Base-by-base conservation (phyloP, 2,797 vertebrate species). In the Phataginus tricuspis region DNA sequence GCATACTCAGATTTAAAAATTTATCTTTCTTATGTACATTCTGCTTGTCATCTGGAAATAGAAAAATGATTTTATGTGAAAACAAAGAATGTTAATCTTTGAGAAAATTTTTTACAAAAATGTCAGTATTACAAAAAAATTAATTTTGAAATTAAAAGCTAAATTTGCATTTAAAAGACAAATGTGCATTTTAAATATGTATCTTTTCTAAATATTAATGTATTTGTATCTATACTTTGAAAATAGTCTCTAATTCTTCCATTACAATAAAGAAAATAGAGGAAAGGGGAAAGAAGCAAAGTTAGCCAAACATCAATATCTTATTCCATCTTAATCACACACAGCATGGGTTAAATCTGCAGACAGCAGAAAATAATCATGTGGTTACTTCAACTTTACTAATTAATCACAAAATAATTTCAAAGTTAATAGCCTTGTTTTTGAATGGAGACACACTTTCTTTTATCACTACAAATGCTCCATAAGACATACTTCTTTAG, bases 1-100 rank as follows among this genome's bases (percentile, higher is more conserved):
- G 98, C 98, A 99, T 98, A 78, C 98, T 98, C 0, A 98, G 94
- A 37, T 68, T 95, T 49, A 0, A 69, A 96, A 85, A 87, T 12
- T 51, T 89, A 55, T 90, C 69, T 96, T 98, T 98, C 29, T 96
- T 87, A 64, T 18, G 74, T 49, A 51, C 31, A 64, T 10, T 88
- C 34, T 95, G 74, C 45, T n/a, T 63, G 10, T 85, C 92, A 96
- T 86, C 98, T 98, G 96, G 45, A 97, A 94, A 95, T 2, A 96
- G 27, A 95, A 49, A 97, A 96, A 93, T 49, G 2, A 64, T 68
- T 96, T 84, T 74, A 84, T 21, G 87, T 37, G 37, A 93, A 97
- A 96, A 82, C 31, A 68, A 78, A 93, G 45, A 92, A 72, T 57
- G n/a, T 23, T 88, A 84, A 63, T 31, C 49, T 90, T 77, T 77